Evolutionary conservation across 2,888 invertebrate species (phyloP), one percentile per base, ranked within the genome.

Genomic region (Serrognathus titanus): DNA sequence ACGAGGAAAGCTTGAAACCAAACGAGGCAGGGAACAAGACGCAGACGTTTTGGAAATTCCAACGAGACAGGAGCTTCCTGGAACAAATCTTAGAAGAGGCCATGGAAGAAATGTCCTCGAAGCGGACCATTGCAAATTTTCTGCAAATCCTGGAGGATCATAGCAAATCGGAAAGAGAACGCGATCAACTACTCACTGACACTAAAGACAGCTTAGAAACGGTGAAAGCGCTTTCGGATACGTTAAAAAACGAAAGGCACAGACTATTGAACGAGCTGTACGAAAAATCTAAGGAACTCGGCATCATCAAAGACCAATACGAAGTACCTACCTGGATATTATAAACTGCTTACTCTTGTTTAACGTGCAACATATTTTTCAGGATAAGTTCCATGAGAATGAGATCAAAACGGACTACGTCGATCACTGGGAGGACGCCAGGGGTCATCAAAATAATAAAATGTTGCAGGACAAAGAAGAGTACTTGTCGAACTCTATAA

Each of bases 351-450:
- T 48, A 24, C 11, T 10, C 7, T 35, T n/a, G 9, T 50, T 39
- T 39, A 39, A 24, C 12, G 9, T 8, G 10, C 10, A 40, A 12
- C 16, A 16, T 5, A 7, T 12, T 56, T 66, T 69, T 55, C 52
- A 75, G 74, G 71, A 75, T 62, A 60, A 66, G 45, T 53, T 66
- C 47, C 57, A 66, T 48, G 73, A 74, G 59, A 67, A 62, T 53
- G 57, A 60, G 53, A 66, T 71, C n/a, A 74, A 74, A 67, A 49
- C 58, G 4, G 62, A 60, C 3, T 75, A 72, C 50, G 50, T 74
- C 5, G 55, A 64, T 45, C 61, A 64, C 4, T 78, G 77, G 78
- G 73, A 78, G 63, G 67, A 72, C 51, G 70, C 79, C 31, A 73
- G 75, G 62, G 67, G 69, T 36, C 78, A 79, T 65, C 77, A 78